Evolutionary conservation across 2,797 vertebrate species (phyloP), one percentile per base, ranked within the genome.

Genomic region (Pelochelys cantorii): DNA sequence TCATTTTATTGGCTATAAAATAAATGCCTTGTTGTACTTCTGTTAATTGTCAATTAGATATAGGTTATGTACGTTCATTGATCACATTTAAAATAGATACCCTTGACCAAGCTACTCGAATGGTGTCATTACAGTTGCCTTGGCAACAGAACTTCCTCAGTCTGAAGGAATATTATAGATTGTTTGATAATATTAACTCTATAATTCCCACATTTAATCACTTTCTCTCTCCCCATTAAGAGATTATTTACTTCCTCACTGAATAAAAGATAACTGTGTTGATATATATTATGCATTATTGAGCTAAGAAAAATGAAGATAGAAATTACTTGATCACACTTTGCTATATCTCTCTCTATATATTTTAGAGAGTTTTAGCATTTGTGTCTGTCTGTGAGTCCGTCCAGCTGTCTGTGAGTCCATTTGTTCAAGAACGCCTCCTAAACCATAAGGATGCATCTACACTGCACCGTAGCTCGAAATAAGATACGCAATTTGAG

Each of bases 81-180:
- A 62, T 84, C 81, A 75, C 82, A 75, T 75, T 56, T 84, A 87
- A 81, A 62, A 75, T 87, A 80, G 81, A 54, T 60, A 34, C 29
- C 34, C 79, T 91, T 71, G 65, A 37, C 71, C 52, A 75, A 53
- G 75, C 31, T 87, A 29, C 23, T 42, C 23, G 59, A 86, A 65
- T 57, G 71, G 59, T 85, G n/a, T 54, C 23, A 81, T 57, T 71
- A 80, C 42, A 54, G 85, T 91, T 86, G 75, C 85, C 85, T 78
- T 91, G 75, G 81, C 54, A 91, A 91, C 90, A 84, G 48, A 53
- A 80, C n/a, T 83, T 60, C 54, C 42, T 87, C 81, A 31, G 11
- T 27, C 27, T 71, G 84, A 60, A 23, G 75, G 57, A 52, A 71
- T 37, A 11, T 55, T 6, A 8, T 77, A 77, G 18, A 37, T 37